Evolutionary conservation across 2,888 invertebrate genomes (phyloP).

Genomic region (Apamea sordens): DNA sequence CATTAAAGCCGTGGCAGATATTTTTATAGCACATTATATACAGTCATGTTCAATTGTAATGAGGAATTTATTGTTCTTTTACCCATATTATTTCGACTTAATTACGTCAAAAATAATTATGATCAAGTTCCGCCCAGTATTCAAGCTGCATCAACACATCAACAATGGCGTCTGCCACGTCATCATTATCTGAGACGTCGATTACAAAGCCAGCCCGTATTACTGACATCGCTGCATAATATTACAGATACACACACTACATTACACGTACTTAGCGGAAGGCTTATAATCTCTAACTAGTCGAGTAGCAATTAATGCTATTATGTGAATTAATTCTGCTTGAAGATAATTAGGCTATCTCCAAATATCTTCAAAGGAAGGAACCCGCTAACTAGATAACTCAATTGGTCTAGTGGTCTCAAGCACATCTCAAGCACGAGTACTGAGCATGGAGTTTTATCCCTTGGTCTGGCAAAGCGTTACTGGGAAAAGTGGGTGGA

Average conservation of each 20-base stretch:
- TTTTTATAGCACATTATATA: too few species aligned
- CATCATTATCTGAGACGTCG: slow-evolving; percentile 10
- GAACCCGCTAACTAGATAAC: neutral
- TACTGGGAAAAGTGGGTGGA: neutral
- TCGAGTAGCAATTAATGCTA: slow-evolving; percentile 23
- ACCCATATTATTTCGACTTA: neutral
- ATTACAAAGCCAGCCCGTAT: neutral
- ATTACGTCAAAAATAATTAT: neutral
- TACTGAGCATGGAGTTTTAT: neutral
- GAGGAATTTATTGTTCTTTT: neutral
- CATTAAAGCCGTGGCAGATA: too few species aligned
- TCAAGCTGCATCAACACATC: neutral
- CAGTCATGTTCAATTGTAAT: neutral
- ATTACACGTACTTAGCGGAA: slow-evolving; percentile 6
- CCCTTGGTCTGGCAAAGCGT: neutral
- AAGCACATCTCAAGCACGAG: neutral
- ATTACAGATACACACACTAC: neutral
- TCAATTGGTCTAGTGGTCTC: neutral
- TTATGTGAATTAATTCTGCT: neutral
- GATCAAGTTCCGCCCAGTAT: neutral
- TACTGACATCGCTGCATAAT: neutral
- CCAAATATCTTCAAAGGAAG: neutral
- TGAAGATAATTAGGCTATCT: neutral
- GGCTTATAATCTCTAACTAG: slow-evolving; percentile 14
- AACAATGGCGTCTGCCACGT: neutral